Base-by-base conservation (phyloP, 2,113 vertebrate species). In the Climacteris rufus region DNA sequence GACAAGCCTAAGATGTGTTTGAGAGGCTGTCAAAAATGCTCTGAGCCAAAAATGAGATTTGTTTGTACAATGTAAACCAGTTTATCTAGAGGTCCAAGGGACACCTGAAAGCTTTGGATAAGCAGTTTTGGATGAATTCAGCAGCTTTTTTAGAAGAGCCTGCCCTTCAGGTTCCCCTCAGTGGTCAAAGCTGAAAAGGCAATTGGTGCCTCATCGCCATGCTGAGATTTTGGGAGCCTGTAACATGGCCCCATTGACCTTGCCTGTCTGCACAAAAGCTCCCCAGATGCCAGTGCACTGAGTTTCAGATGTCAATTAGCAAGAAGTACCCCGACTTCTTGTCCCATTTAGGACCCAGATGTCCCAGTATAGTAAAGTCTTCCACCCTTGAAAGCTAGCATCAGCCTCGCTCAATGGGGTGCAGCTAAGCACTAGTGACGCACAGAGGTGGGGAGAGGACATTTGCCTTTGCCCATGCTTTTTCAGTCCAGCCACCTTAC, bases 21-120 rank as follows among this genome's bases (percentile, higher is more conserved):
- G 94, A 97, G 92, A 96, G 37, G 63, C 96, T 96, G 94, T 97
- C 96, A 97, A 50, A 96, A 96, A 83, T 13, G 7, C 70, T 94
- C 76, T 87, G 90, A 97, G 96, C 94, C 94, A 97, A 96, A 97
- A 90, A 78, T 49, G 69, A 71, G 89, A 96, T 97, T 97, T 96
- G 92, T 94, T 94, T 96, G 65, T 94, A 93, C 79, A 95, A 53
- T 87, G 71, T 87, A 97, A 96, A 96, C 78, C 88, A 68, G 57
- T 96, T 96, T 97, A 95, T 95, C 86, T 95, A 94, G 90, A 87
- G 96, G 93, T 96, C 92, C 71, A 64, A 78, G 92, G 79, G 94
- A 93, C 82, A 96, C 90, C 93, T 96, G 94, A 96, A 94, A 92
- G 94, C 91, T 95, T 94, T 95, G 95, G 88, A 95, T 94, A 92